Base-by-base conservation (phyloP, 1,140 invertebrate genomes). In the Diorhabda elongata region DNA sequence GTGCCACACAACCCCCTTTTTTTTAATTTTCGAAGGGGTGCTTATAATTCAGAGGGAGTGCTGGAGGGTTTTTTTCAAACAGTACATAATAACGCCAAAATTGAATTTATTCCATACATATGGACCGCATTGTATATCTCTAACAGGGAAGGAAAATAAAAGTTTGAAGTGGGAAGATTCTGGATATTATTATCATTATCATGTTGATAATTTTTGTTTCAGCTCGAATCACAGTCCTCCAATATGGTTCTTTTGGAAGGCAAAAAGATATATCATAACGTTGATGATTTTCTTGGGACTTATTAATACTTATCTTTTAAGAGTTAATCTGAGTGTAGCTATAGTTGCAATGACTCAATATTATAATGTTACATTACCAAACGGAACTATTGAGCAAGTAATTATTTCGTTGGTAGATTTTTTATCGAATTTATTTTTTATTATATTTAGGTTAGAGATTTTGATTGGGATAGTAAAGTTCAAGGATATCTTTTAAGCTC, bases 261-360 rank as follows among this genome's bases (percentile, higher is more conserved):
- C 87, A 69, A 82, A 89, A 73, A 82, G 92, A 60, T 89, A 92
- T 74, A 77, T 93, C 47, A 87, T 96, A 8, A 89, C 90, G 0
- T 75, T 92, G 0, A 76, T 96, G 70, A 89, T 91, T 0, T 95
- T 96, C 80, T 86, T 96, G 70, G 95, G 94, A 5, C 95, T 96
- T 83, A 91, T 94, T 82, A 92, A 94, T 76, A 87, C 93, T 1
- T 96, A 97, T 81, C 88, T 92, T 11, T 82, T 96, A 68, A 84
- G 95, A 43, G 93, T 94, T 0, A 97, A 96, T 82, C 82, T 97
- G 9, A 94, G 91, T 63, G 90, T 97, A 41, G 94, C 93, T 3
- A 92, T 96, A 69, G 92, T 97, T 26, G 92, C 92, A 42, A 97
- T 97, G 91, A 91, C 90, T 0, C 85, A 88, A 68, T 87, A 87